These are phyloP conservation scores for Anisognathus igniventris DNA, from an alignment of 2,797 vertebrate genomes.

Conservation along the genomic window DNA sequence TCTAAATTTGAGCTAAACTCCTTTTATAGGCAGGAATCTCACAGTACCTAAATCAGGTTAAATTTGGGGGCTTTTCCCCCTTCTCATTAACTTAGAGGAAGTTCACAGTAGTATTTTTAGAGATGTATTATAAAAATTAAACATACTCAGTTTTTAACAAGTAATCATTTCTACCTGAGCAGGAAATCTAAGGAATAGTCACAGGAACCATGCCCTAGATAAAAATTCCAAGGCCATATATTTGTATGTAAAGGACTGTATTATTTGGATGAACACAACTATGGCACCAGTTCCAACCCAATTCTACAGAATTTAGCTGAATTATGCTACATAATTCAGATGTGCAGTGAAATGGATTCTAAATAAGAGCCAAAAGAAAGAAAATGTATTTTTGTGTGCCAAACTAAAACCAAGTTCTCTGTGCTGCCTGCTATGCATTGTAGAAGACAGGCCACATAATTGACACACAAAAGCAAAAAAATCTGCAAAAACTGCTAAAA, in stretches of 20 bases:
- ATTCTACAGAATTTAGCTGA: background rate
- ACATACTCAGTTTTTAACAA: background rate
- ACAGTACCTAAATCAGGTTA: background rate
- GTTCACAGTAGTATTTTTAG: background rate
- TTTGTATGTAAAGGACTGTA: background rate
- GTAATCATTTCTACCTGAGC: background rate
- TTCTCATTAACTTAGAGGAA: background rate
- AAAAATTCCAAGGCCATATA: background rate
- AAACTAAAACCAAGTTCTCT: background rate
- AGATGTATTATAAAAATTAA: background rate
- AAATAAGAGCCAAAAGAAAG: background rate
- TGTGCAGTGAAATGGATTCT: background rate
- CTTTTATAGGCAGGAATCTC: background rate
- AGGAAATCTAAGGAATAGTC: background rate
- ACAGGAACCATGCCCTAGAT: background rate
- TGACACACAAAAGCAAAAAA: background rate
- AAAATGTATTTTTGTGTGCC: background rate
- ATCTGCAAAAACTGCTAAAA: background rate
- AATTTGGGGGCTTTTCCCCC: accelerated
- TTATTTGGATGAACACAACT: background rate
- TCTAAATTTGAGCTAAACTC: background rate
- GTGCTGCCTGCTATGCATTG: background rate
- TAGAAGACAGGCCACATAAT: background rate
- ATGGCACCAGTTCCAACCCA: background rate
- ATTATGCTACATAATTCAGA: background rate